Evolutionary conservation across 2,888 invertebrate species (phyloP), one percentile per base, ranked within the genome.

Genomic region (Panopea generosa): DNA sequence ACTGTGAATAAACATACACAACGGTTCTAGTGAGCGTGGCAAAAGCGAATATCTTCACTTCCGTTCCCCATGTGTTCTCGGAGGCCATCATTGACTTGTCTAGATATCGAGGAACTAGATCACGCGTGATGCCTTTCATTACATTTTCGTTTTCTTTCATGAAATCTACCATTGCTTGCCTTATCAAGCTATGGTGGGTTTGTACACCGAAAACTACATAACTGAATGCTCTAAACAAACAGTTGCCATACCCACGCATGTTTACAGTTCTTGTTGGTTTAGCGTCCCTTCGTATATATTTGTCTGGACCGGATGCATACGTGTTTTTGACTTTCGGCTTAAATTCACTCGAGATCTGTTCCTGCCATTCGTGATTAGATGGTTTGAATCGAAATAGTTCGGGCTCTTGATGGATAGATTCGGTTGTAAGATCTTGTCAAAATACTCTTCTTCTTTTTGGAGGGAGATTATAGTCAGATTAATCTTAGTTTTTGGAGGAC

Each of bases 31-130:
- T 67, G 1, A 67, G 50, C 22, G 59, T 67, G 24, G 60, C 38
- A 59, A 67, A 67, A 1, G 67, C 59, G 24, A 59, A 27, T 2
- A 59, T 67, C 33, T 67, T 38, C 7, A 67, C 67, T n/a, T 67
- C 59, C 2, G 67, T 67, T 40, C 59, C 57, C 59, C 50, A 67
- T 14, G 50, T 29, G 40, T 40, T 27, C 7, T 1, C 14, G 43
- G 2, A 20, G 24, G 40, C 50, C 67, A 67, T 59, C 59, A 40
- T 59, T 1, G 67, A 52, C 43, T 14, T 27, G 33, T 67, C 43
- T 11, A 67, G 50, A 67, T 67, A 67, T 18, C 43, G 24, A 38
- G 38, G 2, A 27, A 67, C 43, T 50, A 40, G 52, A 43, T 50
- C 59, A 2, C 43, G 43, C 26, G 16, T 40, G 50, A 52, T 16